Base-by-base conservation (phyloP, 2,797 vertebrate genomes). In the Phoebastria nigripes region DNA sequence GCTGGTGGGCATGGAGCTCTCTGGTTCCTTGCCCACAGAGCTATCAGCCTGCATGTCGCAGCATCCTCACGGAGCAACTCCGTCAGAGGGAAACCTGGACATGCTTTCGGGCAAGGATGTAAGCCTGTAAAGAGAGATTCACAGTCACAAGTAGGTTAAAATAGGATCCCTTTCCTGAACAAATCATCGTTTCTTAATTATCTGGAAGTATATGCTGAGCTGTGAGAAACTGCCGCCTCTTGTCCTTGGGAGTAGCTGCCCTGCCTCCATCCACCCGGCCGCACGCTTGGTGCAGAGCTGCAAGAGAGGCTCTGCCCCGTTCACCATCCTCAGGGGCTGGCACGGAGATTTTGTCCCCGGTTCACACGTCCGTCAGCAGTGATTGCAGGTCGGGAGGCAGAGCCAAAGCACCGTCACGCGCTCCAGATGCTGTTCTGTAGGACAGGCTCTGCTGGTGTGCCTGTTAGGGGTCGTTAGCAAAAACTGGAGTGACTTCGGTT, bases 271-370 rank as follows among this genome's bases (percentile, higher is more conserved):
- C 33, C 2, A 0, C 33, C 61, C 1, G 2, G 69, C 52, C 51
- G 33, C 33, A 9, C 2, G 6, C 26, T 33, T 33, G 25, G 12
- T 44, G 52, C 28, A 9, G 46, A 14, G 55, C 37, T 39, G 44
- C 4, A 0, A n/a, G 58, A 17, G 81, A 22, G 8, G 35, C 22
- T 67, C 31, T 67, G 29, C 22, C 61, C 39, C 2, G 0, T 5
- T 71, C 82, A 4, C 35, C 1, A 1, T 54, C 54, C 67, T 37
- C 35, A 8, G n/a, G 47, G 55, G 16, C 18, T 41, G 77, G n/a
- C 42, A 16, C 0, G 0, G 37, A 22, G 44, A 3, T 6, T 22
- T 33, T 46, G 3, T 44, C 51, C 42, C 16, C 1, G 1, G 41
- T 62, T 55, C 54, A 33, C 10, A 3, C 4, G 0, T 39, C 54